Conservation (phyloP, 2,888 invertebrate species). For the Drosophila mulleri region DNA sequence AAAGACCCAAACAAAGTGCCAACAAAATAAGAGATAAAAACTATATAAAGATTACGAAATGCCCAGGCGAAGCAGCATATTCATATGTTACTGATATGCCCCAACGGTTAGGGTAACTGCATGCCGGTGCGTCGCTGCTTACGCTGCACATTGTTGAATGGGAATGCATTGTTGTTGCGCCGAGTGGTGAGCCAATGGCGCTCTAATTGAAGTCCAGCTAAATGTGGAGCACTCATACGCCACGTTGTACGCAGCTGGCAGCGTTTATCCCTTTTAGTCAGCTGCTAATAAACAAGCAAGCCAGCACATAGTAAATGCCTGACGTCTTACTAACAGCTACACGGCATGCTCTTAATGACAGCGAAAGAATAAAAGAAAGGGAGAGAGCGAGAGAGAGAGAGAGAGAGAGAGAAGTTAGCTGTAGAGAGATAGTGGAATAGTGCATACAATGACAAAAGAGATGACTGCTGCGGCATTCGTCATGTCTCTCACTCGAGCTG, state of each 20-base stretch:
- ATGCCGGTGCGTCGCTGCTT: constrained; percentile 27
- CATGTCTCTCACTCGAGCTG: constrained; percentile 26
- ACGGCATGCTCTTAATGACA: constrained; percentile 31
- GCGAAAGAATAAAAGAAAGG: not conserved
- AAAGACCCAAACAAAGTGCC: constrained; percentile 33
- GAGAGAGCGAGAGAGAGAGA: too few relatives aligned
- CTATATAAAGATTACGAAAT: constrained; percentile 13
- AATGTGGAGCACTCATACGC: constrained; percentile 51
- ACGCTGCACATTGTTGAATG: constrained; percentile 50
- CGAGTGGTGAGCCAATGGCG: constrained; percentile 22
- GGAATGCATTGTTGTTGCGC: constrained; percentile 37
- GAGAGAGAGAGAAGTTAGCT: too few relatives aligned
- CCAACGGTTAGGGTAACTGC: not conserved
- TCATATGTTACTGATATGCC: not conserved
- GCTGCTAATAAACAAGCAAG: constrained; percentile 59
- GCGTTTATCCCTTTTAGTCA: constrained; percentile 55
- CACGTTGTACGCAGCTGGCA: constrained; percentile 36
- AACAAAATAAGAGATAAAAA: constrained; percentile 47
- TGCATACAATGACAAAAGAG: not conserved
- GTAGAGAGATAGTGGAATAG: too few relatives aligned
- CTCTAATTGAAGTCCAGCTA: constrained; percentile 58
- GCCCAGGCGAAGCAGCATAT: constrained; percentile 5
- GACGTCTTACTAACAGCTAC: constrained; percentile 55
- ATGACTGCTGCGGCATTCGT: constrained; percentile 35
- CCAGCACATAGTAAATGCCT: constrained; percentile 46